phyloP scores from a whole-genome alignment of 2,888 invertebrate genomes.

The Villa cingulata region DNA sequence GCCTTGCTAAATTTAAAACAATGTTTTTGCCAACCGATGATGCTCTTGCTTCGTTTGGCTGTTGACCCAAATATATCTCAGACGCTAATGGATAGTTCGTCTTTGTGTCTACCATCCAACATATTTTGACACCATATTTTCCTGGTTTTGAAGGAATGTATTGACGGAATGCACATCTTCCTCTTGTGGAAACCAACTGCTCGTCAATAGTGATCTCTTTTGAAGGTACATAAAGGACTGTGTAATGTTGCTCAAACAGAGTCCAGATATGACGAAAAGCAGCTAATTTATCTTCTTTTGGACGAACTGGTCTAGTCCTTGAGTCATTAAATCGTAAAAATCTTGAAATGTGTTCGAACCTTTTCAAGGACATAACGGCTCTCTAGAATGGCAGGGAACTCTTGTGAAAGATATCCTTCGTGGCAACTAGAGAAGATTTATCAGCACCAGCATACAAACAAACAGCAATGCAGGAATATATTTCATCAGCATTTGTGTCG shows the following conservation, averaged over 20 bases:
- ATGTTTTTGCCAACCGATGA: neutral
- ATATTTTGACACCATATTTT: constrained; percentile 7
- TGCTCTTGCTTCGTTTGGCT: neutral
- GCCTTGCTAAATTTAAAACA: neutral
- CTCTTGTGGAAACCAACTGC: constrained; percentile 2
- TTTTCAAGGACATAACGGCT: constrained; percentile 3
- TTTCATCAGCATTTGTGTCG: neutral
- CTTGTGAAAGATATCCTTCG: neutral
- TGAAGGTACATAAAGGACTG: neutral
- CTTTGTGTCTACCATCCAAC: constrained; percentile 1
- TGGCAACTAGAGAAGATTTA: too few relatives aligned
- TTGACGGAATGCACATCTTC: constrained; percentile 5
- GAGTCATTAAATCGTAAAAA: constrained; percentile 3
- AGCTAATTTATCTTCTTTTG: neutral
- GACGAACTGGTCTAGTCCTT: constrained; percentile 2
- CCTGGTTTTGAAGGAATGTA: too few relatives aligned
- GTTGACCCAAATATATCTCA: neutral
- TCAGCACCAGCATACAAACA: too few relatives aligned
- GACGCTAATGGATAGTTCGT: constrained; percentile 1
- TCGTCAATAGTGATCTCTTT: constrained; percentile 1
- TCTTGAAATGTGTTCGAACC: constrained; percentile 4
- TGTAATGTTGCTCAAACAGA: too few relatives aligned
- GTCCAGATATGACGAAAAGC: neutral
- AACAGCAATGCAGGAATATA: neutral
- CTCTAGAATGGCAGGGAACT: neutral